phyloP scores from a whole-genome alignment of 2,113 vertebrate genomes.

The Crotalus tigris region DNA sequence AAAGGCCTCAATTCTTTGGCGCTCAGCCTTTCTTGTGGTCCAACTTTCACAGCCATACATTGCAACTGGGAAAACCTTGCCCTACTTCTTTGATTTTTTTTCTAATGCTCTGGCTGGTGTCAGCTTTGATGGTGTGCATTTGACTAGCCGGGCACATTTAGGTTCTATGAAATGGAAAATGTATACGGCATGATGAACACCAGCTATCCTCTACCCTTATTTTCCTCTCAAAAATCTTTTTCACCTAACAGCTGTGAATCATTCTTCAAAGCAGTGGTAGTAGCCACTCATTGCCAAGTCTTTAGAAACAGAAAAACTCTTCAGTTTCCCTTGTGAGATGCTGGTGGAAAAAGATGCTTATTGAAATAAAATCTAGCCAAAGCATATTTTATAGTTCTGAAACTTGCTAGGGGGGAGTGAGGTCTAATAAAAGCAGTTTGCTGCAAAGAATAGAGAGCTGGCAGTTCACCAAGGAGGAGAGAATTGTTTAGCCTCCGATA shows the following conservation, averaged over 20 bases:
- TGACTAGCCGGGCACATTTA: background rate
- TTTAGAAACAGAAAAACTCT: too few relatives aligned
- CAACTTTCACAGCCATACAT: too few relatives aligned
- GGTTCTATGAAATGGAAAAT: background rate
- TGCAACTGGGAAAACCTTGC: too few relatives aligned
- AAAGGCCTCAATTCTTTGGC: too few relatives aligned
- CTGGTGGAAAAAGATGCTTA: background rate
- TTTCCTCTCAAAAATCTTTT: background rate
- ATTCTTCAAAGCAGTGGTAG: background rate
- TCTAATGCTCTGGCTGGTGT: too few relatives aligned
- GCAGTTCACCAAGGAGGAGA: background rate
- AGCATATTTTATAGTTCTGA: background rate
- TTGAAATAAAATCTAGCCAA: background rate
- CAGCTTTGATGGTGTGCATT: too few relatives aligned
- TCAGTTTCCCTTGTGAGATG: too few relatives aligned
- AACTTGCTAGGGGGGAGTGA: background rate
- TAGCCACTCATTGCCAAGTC: too few relatives aligned
- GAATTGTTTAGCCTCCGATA: background rate
- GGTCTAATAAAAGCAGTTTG: background rate
- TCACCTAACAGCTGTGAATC: background rate
- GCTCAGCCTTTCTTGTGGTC: too few relatives aligned
- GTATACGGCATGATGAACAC: background rate
- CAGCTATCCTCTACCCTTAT: background rate
- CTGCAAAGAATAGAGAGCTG: too few relatives aligned
- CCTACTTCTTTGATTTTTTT: too few relatives aligned